Base-by-base conservation (phyloP, 1,140 invertebrate species). In the Tachypleus tridentatus region DNA sequence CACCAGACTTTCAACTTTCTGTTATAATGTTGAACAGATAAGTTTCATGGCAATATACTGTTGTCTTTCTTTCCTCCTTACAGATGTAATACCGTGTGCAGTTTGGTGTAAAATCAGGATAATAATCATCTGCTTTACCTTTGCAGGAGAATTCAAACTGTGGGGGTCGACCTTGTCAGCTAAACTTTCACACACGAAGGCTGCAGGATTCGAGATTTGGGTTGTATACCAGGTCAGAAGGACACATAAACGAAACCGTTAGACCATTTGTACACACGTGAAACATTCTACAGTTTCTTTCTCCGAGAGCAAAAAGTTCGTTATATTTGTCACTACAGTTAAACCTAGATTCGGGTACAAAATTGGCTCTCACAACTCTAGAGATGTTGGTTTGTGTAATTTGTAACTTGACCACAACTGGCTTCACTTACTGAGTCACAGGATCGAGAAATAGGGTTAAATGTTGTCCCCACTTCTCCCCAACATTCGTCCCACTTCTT, bases 1-100 rank as follows among this genome's bases (percentile, higher is more conserved):
- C 29, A 29, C 29, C 29, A 29, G 29, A 29, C 29, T 64, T 63
- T 47, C 66, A 67, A 51, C 62, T 64, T 60, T 64, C 62, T 51
- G 62, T 67, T 0, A 62, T 4, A 3, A 52, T 11, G 57, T 63
- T 64, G n/a, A 67, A 67, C 5, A 49, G 62, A 49, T 67, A 60
- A n/a, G 59, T 51, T 51, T 67, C 66, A 6, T 60, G 66, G 10
- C 66, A 67, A 52, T 67, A 67, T 0, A 62, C 66, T 3, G 57
- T 54, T 47, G 63, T 60, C 9, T 54, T 47, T 50, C 62, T 64
- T 5, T 63, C 66, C 3, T 62, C 60, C 52, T 67, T 63, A 10
- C 66, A 67, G 29, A 67, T 63, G 57, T 59, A 67, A 51, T 67
- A 67, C n/a, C 63, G 29, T 51, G 57, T 53, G 9, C 66, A 67